Base-by-base conservation (phyloP, 1,140 invertebrate species). In the Agraylea sexmaculata region DNA sequence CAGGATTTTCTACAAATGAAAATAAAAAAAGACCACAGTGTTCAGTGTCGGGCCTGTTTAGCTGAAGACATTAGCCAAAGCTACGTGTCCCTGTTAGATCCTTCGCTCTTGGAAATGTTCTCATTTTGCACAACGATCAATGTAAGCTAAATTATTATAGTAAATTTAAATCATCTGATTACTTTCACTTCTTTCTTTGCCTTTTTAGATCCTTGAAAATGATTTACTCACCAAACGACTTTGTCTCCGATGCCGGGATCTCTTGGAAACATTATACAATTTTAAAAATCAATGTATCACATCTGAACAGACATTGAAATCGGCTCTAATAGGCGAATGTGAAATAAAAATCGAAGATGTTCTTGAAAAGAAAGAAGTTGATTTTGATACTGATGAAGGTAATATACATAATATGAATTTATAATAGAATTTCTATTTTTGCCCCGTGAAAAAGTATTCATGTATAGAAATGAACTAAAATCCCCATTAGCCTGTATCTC, bases 61-160 rank as follows among this genome's bases (percentile, higher is more conserved):
- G 53, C 57, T 17, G 56, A 58, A 23, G 36, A 50, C 8, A 60
- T 56, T 4, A 60, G 58, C 10, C 44, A 64, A 25, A 60, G 56
- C 29, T 56, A 66, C 40, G 56, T 68, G 46, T 65, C 66, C 54
- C 49, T 49, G 20, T n/a, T n/a, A 55, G 57, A 37, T 64, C 60
- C 47, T 56, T 62, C 19, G 49, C 58, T 33, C n/a, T n/a, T n/a
- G n/a, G 62, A 64, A 45, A 53, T 64, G 13, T 68, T 61, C 41
- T 60, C 61, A 30, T 68, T 60, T 43, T 68, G 65, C 37, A 68
- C 65, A 31, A 64, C 65, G 23, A 56, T 68, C 20, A 59, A 66
- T 52, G 65, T 65, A 54, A 53, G 43, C 34, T n/a, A n/a, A n/a
- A n/a, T n/a, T n/a, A 25, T 12, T 13, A 18, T 6, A 7, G n/a